phyloP scores from a whole-genome alignment of 2,797 vertebrate genomes.

The Malacoctenus gilli region DNA sequence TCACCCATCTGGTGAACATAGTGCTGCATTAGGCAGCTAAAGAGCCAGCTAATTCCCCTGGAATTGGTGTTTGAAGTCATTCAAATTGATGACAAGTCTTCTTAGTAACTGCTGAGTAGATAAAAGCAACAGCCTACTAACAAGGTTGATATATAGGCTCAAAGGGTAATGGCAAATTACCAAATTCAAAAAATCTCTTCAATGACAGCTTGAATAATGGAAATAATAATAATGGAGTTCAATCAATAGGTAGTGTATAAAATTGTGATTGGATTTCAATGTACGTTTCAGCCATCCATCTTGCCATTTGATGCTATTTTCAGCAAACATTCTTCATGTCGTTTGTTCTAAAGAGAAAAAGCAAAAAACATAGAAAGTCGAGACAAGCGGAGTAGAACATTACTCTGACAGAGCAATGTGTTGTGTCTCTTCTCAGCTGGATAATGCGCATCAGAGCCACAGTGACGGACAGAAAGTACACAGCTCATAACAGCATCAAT shows the following conservation, averaged over 20 bases:
- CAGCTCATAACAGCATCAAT: conserved; percentile 16
- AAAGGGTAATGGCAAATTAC: no score
- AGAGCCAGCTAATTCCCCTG: not conserved
- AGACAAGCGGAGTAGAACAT: not conserved
- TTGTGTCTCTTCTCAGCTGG: no score
- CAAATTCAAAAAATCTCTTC: not conserved
- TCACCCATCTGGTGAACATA: not conserved
- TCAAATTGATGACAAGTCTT: not conserved
- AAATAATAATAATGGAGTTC: no score
- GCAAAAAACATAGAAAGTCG: not conserved
- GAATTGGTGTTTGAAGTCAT: conserved; percentile 2
- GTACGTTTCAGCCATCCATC: not conserved
- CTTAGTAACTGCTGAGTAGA: not conserved
- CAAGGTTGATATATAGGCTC: not conserved
- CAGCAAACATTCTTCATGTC: no score
- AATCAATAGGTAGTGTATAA: not conserved
- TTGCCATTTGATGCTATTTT: not conserved
- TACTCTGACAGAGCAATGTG: not conserved
- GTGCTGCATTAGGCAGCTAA: not conserved
- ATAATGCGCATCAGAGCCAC: not conserved
- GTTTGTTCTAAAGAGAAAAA: conserved; percentile 1
- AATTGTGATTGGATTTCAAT: not conserved
- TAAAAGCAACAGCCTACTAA: not conserved
- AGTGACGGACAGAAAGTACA: conserved; percentile 3
- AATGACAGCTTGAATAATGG: no score